phyloP scores from a whole-genome alignment of 1,140 invertebrate species.

The Drosophila bifasciata region DNA sequence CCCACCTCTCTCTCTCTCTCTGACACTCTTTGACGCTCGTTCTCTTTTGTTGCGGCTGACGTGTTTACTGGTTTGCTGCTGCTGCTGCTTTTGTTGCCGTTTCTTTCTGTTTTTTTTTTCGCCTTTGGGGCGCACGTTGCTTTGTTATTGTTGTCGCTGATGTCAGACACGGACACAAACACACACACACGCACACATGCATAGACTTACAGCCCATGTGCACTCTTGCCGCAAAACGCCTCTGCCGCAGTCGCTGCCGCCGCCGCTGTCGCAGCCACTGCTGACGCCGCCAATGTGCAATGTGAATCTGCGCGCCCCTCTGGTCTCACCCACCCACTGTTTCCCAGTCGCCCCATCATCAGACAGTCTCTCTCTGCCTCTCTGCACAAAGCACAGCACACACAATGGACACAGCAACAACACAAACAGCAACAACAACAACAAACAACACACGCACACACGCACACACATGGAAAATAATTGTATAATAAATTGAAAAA shows the following conservation, averaged over 20 bases:
- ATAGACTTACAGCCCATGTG: slow-evolving; percentile 30
- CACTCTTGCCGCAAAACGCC: too few species aligned
- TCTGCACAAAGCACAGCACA: slow-evolving; percentile 8
- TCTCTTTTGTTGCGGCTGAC: slow-evolving; percentile 46
- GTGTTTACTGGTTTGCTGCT: slow-evolving; percentile 67
- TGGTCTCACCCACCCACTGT: background rate
- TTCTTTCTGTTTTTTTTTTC: slow-evolving; percentile 29
- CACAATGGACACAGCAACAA: slow-evolving; percentile 24
- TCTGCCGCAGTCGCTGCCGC: too few species aligned
- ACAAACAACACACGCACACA: slow-evolving; percentile 20
- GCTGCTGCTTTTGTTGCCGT: slow-evolving; percentile 32
- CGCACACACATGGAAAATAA: slow-evolving; percentile 18
- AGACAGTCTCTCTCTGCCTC: slow-evolving; percentile 10
- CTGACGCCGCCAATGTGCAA: slow-evolving; percentile 28
- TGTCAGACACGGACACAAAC: slow-evolving; percentile 59
- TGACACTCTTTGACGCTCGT: too few species aligned
- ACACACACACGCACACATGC: slow-evolving; percentile 17
- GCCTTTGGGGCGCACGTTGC: slow-evolving; percentile 62
- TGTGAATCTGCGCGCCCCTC: slow-evolving; percentile 14
- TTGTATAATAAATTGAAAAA: slow-evolving; percentile 55
- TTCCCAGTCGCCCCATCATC: background rate
- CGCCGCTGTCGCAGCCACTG: too few species aligned
- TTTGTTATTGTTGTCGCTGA: slow-evolving; percentile 77
- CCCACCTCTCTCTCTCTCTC: too few species aligned
- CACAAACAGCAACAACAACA: slow-evolving; percentile 14